Base-by-base conservation (phyloP, 2,113 vertebrate genomes). In the Brevimyrus niger region DNA sequence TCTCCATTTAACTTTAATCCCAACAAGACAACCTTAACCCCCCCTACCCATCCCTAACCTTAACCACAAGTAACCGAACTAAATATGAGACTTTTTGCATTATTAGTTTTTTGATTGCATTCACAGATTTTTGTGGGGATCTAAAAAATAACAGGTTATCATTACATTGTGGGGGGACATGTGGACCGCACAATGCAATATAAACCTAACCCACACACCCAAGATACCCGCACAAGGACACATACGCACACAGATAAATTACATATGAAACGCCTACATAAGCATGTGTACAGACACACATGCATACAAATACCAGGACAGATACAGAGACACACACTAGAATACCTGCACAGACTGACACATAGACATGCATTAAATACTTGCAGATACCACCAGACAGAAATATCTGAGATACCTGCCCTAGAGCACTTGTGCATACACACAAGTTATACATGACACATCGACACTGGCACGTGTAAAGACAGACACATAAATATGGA, bases 301-400 rank as follows among this genome's bases (percentile, higher is more conserved):
- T 11, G 82, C 3, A 21, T 15, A 38, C n/a, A 15, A 42, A 85
- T 23, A 88, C 35, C 35, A 9, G 42, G 23, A 58, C 21, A 88
- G 35, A 87, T 31, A 88, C 51, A 88, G 27, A 87, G 1, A 38
- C n/a, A 88, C 86, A 73, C n/a, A 88, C 83, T 55, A 86, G 88
- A 89, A 94, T 92, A 89, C 89, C 90, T 38, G 80, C 21, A 89
- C 87, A 90, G 42, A 15, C 21, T 46, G 31, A 87, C 61, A 15
- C 38, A 73, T 4, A 88, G n/a, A 38, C 46, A 80, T 88, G 87
- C 19, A 44, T 5, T 3, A 86, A 47, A 86, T 13, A 86, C 15
- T 8, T 87, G 85, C 31, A 87, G 50, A 50, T 23, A n/a, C 23
- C 7, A 44, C n/a, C 44, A 19, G 58, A 51, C 83, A n/a, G 17